Conservation (phyloP, 2,797 vertebrate species). For the Anas georgica region DNA sequence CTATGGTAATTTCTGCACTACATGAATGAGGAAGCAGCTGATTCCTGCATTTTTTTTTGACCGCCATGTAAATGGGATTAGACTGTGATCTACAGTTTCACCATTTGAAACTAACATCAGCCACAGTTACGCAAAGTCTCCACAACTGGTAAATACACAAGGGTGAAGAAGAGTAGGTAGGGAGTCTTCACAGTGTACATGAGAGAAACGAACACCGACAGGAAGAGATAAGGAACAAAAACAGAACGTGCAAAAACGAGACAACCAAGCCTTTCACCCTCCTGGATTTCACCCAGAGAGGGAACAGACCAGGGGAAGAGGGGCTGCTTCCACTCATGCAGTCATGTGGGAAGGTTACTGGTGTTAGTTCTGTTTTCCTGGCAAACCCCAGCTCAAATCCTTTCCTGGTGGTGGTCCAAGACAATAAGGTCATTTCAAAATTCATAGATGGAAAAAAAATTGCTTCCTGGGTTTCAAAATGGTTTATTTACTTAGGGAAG, state of each 20-base stretch:
- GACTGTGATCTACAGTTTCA: not conserved
- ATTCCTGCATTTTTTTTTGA: not conserved
- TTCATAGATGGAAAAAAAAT: not conserved
- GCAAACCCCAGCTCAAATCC: slow-evolving; percentile 27
- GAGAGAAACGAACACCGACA: slow-evolving; percentile 1
- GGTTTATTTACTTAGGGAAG: not conserved
- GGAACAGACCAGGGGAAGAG: not conserved
- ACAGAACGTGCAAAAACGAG: slow-evolving; percentile 75
- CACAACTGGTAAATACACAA: not conserved
- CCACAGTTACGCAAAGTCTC: not conserved
- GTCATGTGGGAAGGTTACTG: slow-evolving; percentile 71
- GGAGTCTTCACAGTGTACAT: slow-evolving; percentile 3
- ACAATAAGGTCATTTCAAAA: not conserved
- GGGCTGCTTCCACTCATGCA: slow-evolving; percentile 76
- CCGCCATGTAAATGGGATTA: slow-evolving; percentile 45
- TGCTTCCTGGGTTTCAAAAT: not conserved
- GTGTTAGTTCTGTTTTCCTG: slow-evolving; percentile 74
- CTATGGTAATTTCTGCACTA: not conserved
- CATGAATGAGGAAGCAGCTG: not conserved
- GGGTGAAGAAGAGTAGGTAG: not conserved
- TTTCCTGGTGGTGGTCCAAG: not conserved
- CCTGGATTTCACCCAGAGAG: slow-evolving; percentile 56
- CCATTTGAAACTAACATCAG: not conserved
- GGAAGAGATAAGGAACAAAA: slow-evolving; percentile 4
- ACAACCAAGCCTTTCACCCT: slow-evolving; percentile 34